phyloP scores from a whole-genome alignment of 2,888 invertebrate species.

The Drosophila aldrichi region DNA sequence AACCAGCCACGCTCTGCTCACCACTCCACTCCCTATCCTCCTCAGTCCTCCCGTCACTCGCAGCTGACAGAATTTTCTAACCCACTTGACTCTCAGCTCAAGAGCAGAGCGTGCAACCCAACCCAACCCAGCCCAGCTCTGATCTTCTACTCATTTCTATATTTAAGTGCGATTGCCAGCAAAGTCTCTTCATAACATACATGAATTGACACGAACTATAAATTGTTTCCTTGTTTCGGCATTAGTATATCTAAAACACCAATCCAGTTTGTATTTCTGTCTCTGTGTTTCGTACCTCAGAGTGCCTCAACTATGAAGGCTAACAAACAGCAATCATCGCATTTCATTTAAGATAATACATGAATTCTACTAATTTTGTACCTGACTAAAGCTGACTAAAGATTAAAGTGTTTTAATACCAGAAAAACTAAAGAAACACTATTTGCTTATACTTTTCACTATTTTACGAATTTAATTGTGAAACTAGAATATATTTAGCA shows the following conservation, averaged over 20 bases:
- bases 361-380: too few relatives aligned
- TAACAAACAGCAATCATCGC: too few relatives aligned
- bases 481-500: not conserved
- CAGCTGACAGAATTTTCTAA: slow-evolving; percentile 28
- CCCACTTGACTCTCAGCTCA: slow-evolving; percentile 19
- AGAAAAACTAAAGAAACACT: too few relatives aligned
- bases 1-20: slow-evolving; percentile 10
- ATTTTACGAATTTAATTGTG: not conserved
- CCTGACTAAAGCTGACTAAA: not conserved
- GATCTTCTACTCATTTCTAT: not conserved
- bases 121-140: too few relatives aligned
- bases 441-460: not conserved
- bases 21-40: slow-evolving; percentile 1
- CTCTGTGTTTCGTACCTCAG: not conserved
- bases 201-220: not conserved
- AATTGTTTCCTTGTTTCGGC: not conserved
- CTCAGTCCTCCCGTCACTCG: not conserved
- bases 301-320: too few relatives aligned
- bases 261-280: not conserved
- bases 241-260: not conserved
- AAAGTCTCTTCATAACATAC: not conserved
- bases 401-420: not conserved
- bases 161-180: slow-evolving; percentile 1
- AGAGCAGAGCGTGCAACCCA: not conserved
- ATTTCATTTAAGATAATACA: too few relatives aligned